These are phyloP conservation scores for Colaptes auratus DNA, from an alignment of 2,113 vertebrate species.

Conservation along the genomic window DNA sequence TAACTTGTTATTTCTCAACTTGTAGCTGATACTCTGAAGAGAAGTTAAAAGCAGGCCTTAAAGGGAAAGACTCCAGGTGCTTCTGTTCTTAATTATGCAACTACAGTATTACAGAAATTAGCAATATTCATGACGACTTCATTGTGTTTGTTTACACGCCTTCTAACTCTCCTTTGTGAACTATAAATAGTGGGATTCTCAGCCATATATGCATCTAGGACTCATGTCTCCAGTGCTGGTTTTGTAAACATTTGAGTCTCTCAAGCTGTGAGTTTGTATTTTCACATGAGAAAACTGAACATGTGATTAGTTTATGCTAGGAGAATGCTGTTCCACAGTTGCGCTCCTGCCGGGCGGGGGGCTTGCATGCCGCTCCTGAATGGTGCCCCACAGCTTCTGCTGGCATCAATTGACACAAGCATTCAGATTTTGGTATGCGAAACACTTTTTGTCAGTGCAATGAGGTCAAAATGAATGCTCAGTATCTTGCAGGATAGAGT, in stretches of 20 bases:
- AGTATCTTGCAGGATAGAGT: neutral
- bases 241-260: neutral
- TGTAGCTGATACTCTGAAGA: neutral
- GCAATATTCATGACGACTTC: neutral
- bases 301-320: neutral
- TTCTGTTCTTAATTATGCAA: neutral
- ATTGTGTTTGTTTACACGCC: neutral
- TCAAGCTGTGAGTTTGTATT: neutral
- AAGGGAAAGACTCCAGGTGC: neutral
- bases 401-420: neutral
- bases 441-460: neutral
- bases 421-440: neutral
- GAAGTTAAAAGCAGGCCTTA: neutral
- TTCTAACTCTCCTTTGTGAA: neutral
- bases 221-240: neutral
- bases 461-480: neutral
- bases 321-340: neutral
- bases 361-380: fast-evolving
- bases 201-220: fast-evolving
- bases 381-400: neutral
- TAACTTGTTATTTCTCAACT: neutral
- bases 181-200: neutral
- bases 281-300: neutral
- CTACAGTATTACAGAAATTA: neutral
- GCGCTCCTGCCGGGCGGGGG: neutral